Percentiles rank a stretch among this genome's conserved stretches.
Evolutionary conservation across 2,113 vertebrate species (phyloP).

Genomic region (Embiotoca jacksoni): DNA sequence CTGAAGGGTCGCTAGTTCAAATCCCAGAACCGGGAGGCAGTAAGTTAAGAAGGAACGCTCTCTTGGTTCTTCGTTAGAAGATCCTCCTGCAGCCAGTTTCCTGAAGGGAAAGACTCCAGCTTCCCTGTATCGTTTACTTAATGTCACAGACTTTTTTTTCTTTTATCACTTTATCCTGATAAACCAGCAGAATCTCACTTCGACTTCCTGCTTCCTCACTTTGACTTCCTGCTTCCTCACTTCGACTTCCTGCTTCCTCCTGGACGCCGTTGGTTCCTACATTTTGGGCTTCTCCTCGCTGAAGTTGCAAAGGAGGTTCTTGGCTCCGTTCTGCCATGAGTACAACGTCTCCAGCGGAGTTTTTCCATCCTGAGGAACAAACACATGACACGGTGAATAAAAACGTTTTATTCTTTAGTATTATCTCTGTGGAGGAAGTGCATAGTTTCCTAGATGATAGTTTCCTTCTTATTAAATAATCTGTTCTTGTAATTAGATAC

Average conservation of each 20-base stretch:
- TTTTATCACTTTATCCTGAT: too few relatives aligned
- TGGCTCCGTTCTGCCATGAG: conserved; percentile 84
- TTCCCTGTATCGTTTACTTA: too few relatives aligned
- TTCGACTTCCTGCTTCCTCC: too few relatives aligned
- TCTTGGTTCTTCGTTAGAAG: not conserved
- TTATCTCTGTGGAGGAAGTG: not conserved
- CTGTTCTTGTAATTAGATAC: too few relatives aligned
- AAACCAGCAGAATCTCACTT: too few relatives aligned
- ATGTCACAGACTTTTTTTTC: too few relatives aligned
- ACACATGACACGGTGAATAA: not conserved
- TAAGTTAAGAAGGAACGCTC: not conserved
- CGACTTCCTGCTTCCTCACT: too few relatives aligned
- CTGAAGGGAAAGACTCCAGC: not conserved
- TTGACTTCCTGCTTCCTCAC: too few relatives aligned
- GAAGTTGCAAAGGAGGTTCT: conserved; percentile 78
- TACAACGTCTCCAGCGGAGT: conserved; percentile 78
- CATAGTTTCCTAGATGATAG: too few relatives aligned
- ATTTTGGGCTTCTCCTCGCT: conserved; percentile 45
- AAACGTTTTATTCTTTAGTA: not conserved
- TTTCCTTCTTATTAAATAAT: too few relatives aligned
- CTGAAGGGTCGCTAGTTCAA: not conserved
- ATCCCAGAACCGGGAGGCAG: not conserved
- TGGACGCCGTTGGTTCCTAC: conserved; percentile 1
- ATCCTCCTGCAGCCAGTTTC: fast-evolving
- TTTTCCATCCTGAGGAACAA: conserved; percentile 78